A percentile compares a stretch with the other conserved stretches of the same genome.
Evolutionary conservation across 2,888 invertebrate species (phyloP).

Genomic region (Napeogenes inachia): DNA sequence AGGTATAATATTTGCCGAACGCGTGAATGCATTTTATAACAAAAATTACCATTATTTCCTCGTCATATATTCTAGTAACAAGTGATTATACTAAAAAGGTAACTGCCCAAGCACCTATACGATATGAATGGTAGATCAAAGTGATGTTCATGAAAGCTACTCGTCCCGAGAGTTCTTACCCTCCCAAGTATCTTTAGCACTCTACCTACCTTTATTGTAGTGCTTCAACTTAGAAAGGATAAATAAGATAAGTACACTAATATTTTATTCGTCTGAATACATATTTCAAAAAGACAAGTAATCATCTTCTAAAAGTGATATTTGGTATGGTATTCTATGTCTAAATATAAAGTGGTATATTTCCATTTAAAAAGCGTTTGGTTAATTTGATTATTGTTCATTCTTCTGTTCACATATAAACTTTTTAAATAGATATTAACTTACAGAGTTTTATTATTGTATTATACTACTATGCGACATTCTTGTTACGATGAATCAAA

Average conservation of each 20-base stretch:
- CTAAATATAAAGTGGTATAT: too few species aligned
- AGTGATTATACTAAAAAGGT: constrained; percentile 27
- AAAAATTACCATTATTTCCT: not conserved
- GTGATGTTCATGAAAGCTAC: constrained; percentile 61
- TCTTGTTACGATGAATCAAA: too few species aligned
- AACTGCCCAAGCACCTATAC: constrained; percentile 56
- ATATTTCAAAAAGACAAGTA: not conserved
- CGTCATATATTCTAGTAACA: constrained; percentile 14
- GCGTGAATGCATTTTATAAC: too few species aligned
- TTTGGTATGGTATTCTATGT: too few species aligned
- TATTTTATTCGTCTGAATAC: constrained; percentile 13
- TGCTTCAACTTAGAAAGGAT: constrained; percentile 44
- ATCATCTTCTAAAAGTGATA: too few species aligned
- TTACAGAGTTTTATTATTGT: too few species aligned
- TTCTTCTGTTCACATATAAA: too few species aligned
- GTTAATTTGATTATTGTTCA: too few species aligned
- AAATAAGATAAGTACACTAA: constrained; percentile 48
- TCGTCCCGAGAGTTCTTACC: constrained; percentile 55
- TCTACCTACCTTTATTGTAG: constrained; percentile 42
- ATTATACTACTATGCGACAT: too few species aligned
- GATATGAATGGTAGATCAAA: constrained; percentile 62
- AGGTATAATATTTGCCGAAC: too few species aligned
- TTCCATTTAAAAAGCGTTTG: too few species aligned
- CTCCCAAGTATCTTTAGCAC: constrained; percentile 42
- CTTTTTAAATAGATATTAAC: constrained; percentile 70